Evolutionary conservation across 2,888 invertebrate species (phyloP).

Genomic region (Mythimna albipuncta): DNA sequence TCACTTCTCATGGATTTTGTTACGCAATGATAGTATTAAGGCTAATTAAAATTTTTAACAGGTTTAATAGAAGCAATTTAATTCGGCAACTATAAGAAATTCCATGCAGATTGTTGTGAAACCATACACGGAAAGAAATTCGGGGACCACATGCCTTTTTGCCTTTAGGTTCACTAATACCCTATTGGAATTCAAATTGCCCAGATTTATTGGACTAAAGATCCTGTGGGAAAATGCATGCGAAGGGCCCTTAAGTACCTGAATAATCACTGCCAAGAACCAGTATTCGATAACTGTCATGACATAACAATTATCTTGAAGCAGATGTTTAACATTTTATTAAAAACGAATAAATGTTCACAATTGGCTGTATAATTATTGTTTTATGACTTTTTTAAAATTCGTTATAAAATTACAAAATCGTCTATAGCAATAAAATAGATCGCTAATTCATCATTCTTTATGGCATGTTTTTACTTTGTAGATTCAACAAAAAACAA

Average conservation of each 20-base stretch:
- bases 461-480: conserved; percentile 51
- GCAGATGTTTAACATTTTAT: conserved; percentile 19
- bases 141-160: conserved; percentile 19
- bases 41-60: background rate
- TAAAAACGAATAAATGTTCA: conserved; percentile 30
- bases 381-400: conserved; percentile 50
- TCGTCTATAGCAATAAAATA: conserved; percentile 47
- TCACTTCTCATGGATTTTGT: conserved; percentile 31
- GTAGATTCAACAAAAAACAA: conserved; percentile 52
- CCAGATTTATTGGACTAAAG: conserved; percentile 28
- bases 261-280: background rate
- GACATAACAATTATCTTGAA: conserved; percentile 11
- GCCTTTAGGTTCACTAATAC: conserved; percentile 39
- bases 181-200: conserved; percentile 56
- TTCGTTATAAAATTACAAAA: conserved; percentile 46
- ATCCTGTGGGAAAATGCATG: conserved; percentile 57
- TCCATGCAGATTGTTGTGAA: conserved; percentile 23
- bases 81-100: conserved; percentile 34
- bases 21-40: background rate
- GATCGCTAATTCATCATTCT: conserved; percentile 62
- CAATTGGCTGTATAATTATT: conserved; percentile 19
- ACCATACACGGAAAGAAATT: conserved; percentile 38
- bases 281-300: conserved; percentile 14
- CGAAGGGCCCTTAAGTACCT: background rate
- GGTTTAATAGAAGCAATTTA: conserved; percentile 20